Base-by-base conservation (phyloP, 2,888 invertebrate species). In the Rhagonycha lutea region DNA sequence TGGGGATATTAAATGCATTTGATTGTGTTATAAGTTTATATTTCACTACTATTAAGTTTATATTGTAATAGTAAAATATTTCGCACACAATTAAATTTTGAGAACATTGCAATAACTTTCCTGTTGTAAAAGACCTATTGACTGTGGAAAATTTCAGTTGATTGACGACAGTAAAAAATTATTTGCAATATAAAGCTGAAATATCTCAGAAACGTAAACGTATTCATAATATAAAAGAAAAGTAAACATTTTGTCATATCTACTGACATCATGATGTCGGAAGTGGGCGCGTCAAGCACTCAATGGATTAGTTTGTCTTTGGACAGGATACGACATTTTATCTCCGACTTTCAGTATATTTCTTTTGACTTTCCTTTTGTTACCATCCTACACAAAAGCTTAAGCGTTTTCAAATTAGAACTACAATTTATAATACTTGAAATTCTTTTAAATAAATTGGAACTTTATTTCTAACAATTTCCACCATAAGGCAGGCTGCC, bases 271-370 rank as follows among this genome's bases (percentile, higher is more conserved):
- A 61, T 70, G 69, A 69, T 77, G 70, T 61, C 77, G 77, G 74
- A 77, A 73, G 74, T 77, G 67, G 77, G 77, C 61, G 77, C 77
- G 77, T 69, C 77, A 69, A 71, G 67, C 77, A 77, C 81, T 72
- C 79, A 72, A 76, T 72, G 70, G 72, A 76, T 76, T 76, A 72
- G 69, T 72, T 76, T 72, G 72, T 69, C 72, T 69, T 65, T 24
- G 63, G 63, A 65, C 23, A 14, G n/a, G 26, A 26, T 65, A 65
- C 63, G 63, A 23, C 24, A 65, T 65, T 65, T 65, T 65, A 65
- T 65, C 63, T 65, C 63, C n/a, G 23, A 24, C 24, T 65, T 65
- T 23, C 26, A 24, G 47, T 47, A 47, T 47, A 47, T 47, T 47
- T 47, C 47, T 47, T 47, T 47, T 47, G 47, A 47, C 12, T 47